A percentile compares a stretch with the other conserved stretches of the same genome.
phyloP scores from a whole-genome alignment of 2,113 vertebrate species.

The Pseudopipra pipra region DNA sequence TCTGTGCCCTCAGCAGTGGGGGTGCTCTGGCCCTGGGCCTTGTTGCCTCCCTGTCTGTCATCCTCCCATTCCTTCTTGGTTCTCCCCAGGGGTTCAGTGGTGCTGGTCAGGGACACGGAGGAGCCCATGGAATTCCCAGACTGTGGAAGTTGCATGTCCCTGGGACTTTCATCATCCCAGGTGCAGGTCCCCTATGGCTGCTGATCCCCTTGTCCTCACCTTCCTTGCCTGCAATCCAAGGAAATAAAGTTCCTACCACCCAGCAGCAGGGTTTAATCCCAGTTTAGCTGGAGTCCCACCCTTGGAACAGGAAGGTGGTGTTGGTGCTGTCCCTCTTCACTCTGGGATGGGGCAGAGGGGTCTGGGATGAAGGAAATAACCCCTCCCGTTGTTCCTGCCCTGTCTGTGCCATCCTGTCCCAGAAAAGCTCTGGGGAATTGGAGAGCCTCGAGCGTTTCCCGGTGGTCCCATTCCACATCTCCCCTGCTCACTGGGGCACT shows the following conservation, averaged over 20 bases:
- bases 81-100: not conserved
- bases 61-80: not conserved
- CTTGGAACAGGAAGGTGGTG: not conserved
- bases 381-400: not conserved
- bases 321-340: not conserved
- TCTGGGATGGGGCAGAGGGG: not conserved
- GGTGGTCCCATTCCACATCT: not conserved
- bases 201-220: not conserved
- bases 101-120: accelerated
- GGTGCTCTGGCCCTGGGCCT: not conserved
- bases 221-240: not conserved
- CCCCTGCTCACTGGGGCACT: accelerated
- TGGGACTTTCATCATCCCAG: accelerated
- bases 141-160: not conserved
- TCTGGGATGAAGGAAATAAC: not conserved
- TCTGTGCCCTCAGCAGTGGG: not conserved
- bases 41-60: not conserved
- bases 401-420: not conserved
- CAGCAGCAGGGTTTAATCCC: not conserved
- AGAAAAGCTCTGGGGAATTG: accelerated
- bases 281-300: not conserved
- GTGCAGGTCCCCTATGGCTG: not conserved
- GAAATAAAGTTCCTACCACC: not conserved
- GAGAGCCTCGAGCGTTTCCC: accelerated
- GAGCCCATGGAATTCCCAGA: not conserved